These are phyloP conservation scores for Protobothrops flavoviridis DNA, from an alignment of 2,113 vertebrate species.

Conservation along the genomic window DNA sequence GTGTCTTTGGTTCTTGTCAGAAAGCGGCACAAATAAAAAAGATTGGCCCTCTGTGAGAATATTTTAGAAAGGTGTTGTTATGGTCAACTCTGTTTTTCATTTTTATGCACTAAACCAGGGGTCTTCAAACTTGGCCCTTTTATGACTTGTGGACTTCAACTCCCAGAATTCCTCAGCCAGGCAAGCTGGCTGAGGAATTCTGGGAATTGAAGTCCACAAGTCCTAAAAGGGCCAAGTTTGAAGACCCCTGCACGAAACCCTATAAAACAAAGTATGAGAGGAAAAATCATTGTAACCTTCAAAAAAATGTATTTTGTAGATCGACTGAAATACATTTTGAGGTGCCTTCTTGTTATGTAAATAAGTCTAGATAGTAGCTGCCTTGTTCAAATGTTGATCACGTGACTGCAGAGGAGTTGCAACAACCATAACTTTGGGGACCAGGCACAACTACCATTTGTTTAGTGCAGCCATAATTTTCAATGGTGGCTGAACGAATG, in stretches of 20 bases:
- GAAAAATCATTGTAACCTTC: not conserved
- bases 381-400: not conserved
- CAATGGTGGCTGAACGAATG: not conserved
- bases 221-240: no score
- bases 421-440: not conserved
- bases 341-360: not conserved
- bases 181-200: no score
- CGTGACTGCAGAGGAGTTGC: not conserved
- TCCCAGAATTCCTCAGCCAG: no score
- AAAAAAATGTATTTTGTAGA: not conserved
- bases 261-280: not conserved
- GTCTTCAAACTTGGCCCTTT: no score
- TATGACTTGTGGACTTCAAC: no score
- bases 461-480: not conserved
- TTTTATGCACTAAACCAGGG: not conserved
- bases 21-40: not conserved
- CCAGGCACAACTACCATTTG: not conserved
- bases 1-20: not conserved
- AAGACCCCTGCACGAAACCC: not conserved
- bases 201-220: no score
- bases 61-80: not conserved
- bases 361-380: not conserved
- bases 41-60: not conserved
- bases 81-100: not conserved
- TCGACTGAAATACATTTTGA: not conserved